A percentile compares a stretch with the other conserved stretches of the same genome.
Conservation (phyloP, 2,797 vertebrate genomes). For the Limosa lapponica region DNA sequence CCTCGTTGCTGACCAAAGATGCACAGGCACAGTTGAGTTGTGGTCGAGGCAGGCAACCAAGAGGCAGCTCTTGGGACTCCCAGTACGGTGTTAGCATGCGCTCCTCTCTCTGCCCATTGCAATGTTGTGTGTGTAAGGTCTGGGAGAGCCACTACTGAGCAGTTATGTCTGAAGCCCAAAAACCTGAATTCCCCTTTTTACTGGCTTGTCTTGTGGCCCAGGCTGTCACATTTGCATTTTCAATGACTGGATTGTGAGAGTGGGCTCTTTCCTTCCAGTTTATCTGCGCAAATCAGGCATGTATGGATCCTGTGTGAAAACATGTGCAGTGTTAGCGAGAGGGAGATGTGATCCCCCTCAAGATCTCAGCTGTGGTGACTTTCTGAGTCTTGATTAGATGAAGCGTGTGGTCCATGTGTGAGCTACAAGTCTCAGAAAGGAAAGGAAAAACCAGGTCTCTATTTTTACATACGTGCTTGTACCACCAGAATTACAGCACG, state of each 20-base stretch:
- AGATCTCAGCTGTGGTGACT: not conserved
- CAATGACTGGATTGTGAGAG: not conserved
- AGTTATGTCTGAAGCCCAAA: not conserved
- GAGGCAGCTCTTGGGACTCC: not conserved
- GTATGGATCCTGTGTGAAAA: not conserved
- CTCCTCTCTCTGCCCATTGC: not conserved
- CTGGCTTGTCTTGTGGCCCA: not conserved
- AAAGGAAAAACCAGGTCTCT: not conserved
- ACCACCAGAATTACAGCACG: not conserved
- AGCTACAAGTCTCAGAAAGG: not conserved
- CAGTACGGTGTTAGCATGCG: not conserved
- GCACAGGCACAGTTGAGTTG: not conserved
- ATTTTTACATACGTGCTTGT: not conserved
- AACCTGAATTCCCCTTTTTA: not conserved
- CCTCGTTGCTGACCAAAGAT: not conserved
- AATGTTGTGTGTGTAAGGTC: not conserved
- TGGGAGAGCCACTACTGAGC: not conserved
- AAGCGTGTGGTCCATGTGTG: not conserved
- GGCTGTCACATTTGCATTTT: not conserved
- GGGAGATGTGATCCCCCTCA: not conserved
- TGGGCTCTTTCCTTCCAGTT: not conserved
- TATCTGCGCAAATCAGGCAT: accelerated
- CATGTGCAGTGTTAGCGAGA: not conserved
- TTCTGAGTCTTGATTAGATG: not conserved
- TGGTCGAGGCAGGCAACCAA: not conserved